Conservation (phyloP, 2,888 invertebrate genomes). For the Hemicrepidius hirtus region DNA sequence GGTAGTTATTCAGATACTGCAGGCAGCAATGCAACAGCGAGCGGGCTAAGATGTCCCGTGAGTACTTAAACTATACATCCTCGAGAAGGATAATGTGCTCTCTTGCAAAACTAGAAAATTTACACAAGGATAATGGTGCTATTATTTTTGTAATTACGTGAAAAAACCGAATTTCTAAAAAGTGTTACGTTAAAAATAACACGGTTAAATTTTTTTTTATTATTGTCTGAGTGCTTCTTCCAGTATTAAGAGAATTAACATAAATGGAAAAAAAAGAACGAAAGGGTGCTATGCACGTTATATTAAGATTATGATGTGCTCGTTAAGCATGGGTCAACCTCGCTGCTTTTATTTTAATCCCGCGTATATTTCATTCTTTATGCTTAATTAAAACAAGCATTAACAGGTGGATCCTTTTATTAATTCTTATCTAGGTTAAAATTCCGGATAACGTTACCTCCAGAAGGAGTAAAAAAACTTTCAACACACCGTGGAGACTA, state of each 20-base stretch:
- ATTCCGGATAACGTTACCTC: slow-evolving; percentile 33
- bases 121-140: slow-evolving; percentile 30
- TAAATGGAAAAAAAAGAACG: slow-evolving; percentile 41
- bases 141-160: slow-evolving; percentile 38
- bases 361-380: slow-evolving; percentile 48
- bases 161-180: slow-evolving; percentile 32
- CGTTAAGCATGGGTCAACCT: slow-evolving; percentile 51
- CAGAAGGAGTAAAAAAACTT: slow-evolving; percentile 16
- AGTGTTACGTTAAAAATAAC: slow-evolving; percentile 32
- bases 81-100: slow-evolving; percentile 29
- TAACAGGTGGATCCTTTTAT: slow-evolving; percentile 47
- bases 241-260: slow-evolving; percentile 44
- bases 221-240: slow-evolving; percentile 43
- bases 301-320: slow-evolving; percentile 49
- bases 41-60: slow-evolving; percentile 34
- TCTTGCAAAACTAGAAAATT: slow-evolving; percentile 36
- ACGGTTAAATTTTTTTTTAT: slow-evolving; percentile 41
- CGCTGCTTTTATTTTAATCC: slow-evolving; percentile 49
- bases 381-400: slow-evolving; percentile 51
- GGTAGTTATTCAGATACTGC: slow-evolving; percentile 21
- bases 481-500: slow-evolving; percentile 23
- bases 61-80: slow-evolving; percentile 39
- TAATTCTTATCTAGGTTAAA: slow-evolving; percentile 47
- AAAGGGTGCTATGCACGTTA: slow-evolving; percentile 45
- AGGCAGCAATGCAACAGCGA: slow-evolving; percentile 32